Evolutionary conservation across 2,113 vertebrate genomes (phyloP), one percentile per base, ranked within the genome.

Genomic region (Oryzias melastigma): DNA sequence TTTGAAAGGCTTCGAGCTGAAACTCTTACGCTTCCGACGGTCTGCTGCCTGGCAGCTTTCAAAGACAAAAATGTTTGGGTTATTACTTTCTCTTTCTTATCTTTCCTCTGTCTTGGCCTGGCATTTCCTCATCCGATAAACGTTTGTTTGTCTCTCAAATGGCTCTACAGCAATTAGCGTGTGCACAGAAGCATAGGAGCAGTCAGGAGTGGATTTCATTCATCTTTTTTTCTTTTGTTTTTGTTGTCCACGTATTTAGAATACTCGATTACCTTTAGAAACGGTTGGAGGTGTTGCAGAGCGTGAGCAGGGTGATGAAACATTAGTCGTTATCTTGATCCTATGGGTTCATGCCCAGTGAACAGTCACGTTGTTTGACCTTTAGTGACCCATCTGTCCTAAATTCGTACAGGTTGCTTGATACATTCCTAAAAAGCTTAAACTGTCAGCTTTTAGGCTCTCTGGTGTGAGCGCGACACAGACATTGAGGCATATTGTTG

Each of bases 41-140:
- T 58, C 43, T 50, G 75, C 81, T 69, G 50, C 75, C 52, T 58
- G 61, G 52, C 59, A 65, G 14, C 62, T 77, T 77, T 85, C 81
- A 85, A 81, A 87, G 73, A 83, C 75, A 83, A 80, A 75, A 60
- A 58, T 71, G 58, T 77, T 68, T 69, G 71, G 80, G 76, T 80
- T 81, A 19, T 73, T 69, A 71, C 22, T 78, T 54, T 45, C 42
- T 16, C 12, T 40, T 18, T 43, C 65, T 79, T 82, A 77, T 84
- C 78, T 70, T 62, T 40, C 44, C 42, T 58, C 43, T 53, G 61
- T 77, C 66, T 80, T 43, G 49, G 68, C 41, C 54, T 59, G 60
- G 14, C 60, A 52, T 78, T 78, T 84, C 48, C 53, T 77, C 62
- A 60, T 62, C 44, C 68, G 58, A 70, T 82, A 25, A 71, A 68